phyloP scores from a whole-genome alignment of 2,113 vertebrate species.

The Baryphthengus martii region DNA sequence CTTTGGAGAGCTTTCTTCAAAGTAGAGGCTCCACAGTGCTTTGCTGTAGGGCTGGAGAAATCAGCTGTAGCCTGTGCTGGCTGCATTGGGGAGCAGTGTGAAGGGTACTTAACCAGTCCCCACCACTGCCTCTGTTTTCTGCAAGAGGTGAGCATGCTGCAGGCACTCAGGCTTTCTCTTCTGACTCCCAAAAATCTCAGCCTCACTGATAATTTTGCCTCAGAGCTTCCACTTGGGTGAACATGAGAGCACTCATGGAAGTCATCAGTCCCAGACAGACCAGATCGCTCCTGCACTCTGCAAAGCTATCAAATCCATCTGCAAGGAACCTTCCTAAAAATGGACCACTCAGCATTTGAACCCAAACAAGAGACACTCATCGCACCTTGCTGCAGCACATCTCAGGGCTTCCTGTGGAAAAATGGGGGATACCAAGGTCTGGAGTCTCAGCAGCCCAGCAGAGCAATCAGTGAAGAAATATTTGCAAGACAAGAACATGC shows the following conservation, averaged over 20 bases:
- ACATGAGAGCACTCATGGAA: not conserved
- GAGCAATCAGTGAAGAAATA: not conserved
- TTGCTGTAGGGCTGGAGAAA: not conserved
- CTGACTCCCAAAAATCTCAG: not conserved
- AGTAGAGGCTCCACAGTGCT: not conserved
- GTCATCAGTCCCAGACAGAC: not conserved
- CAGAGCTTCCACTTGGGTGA: not conserved
- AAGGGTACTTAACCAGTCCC: too few relatives aligned
- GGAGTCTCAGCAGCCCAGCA: not conserved
- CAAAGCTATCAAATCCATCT: not conserved
- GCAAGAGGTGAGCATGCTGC: not conserved
- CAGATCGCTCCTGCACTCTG: not conserved
- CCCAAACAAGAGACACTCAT: not conserved
- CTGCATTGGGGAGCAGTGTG: rapidly evolving
- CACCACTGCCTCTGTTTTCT: not conserved
- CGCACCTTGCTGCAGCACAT: not conserved
- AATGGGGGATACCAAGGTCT: not conserved
- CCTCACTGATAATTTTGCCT: not conserved
- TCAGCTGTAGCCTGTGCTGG: not conserved
- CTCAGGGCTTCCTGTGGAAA: not conserved
- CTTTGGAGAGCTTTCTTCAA: not conserved
- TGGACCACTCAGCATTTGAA: not conserved
- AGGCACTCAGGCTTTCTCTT: not conserved
- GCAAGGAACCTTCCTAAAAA: not conserved
- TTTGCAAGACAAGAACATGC: not conserved